Conservation (phyloP, 2,888 invertebrate genomes). For the Ditula angustiorana region DNA sequence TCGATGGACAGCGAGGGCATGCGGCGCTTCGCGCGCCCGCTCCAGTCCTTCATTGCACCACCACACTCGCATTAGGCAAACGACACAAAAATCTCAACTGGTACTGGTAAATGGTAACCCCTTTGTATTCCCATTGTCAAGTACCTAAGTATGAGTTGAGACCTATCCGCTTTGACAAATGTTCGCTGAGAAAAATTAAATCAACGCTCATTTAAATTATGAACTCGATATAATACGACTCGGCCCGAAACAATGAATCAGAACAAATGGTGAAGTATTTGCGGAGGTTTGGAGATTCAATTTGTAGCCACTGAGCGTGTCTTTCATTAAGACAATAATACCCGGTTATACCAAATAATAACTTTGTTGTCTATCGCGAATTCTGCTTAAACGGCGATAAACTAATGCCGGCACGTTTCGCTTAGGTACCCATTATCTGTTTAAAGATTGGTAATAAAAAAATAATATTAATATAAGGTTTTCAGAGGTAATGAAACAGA, state of each 20-base stretch:
- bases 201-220: neutral
- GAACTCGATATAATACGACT: neutral
- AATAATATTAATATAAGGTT: neutral
- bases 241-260: conserved; percentile 3
- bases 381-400: conserved; percentile 10
- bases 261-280: conserved; percentile 36
- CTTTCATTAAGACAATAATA: conserved; percentile 8
- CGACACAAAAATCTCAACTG: conserved; percentile 10
- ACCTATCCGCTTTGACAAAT: neutral
- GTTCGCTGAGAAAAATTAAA: neutral
- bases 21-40: conserved; percentile 83
- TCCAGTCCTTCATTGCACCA: conserved; percentile 64
- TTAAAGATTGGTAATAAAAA: neutral
- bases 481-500: conserved; percentile 1
- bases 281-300: conserved; percentile 43
- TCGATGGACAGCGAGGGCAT: conserved; percentile 92
- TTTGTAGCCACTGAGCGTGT: conserved; percentile 32
- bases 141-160: neutral
- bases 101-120: too few relatives aligned
- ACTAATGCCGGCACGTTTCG: conserved; percentile 9
- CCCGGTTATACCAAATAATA: conserved; percentile 6
- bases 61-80: conserved; percentile 42
- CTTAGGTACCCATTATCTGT: neutral
- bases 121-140: neutral
- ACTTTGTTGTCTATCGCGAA: neutral